These are phyloP conservation scores for Emydura subglobosa DNA, from an alignment of 2,113 vertebrate species.

Conservation along the genomic window DNA sequence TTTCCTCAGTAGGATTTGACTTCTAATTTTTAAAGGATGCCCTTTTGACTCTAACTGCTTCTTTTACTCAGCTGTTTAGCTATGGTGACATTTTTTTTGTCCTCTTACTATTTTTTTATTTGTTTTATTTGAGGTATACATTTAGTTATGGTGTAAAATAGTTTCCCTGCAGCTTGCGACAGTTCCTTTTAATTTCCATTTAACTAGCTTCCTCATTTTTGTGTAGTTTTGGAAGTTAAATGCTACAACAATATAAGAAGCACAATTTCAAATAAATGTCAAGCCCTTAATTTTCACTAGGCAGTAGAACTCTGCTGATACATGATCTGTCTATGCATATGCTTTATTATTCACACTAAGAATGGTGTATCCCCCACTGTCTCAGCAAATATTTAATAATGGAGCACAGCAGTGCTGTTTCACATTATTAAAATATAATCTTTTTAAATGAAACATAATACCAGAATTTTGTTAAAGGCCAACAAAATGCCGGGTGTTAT, in stretches of 20 bases:
- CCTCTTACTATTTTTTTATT: neutral
- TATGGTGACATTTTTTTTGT: neutral
- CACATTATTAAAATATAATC: neutral
- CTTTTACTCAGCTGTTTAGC: neutral
- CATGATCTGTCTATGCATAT: neutral
- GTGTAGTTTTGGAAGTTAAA: neutral
- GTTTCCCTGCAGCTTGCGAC: neutral
- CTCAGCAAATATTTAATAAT: slow-evolving; percentile 28
- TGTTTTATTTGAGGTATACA: neutral
- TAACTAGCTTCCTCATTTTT: neutral
- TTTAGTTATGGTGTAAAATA: neutral
- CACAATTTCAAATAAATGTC: neutral
- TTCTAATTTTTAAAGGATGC: neutral
- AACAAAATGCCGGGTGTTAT: neutral
- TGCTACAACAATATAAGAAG: neutral
- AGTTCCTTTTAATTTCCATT: neutral
- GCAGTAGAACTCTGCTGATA: neutral
- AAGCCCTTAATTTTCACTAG: neutral
- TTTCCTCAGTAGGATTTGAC: neutral
- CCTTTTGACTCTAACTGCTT: neutral
- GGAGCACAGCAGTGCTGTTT: neutral
- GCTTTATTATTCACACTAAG: neutral
- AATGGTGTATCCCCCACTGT: neutral
- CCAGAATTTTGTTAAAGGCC: neutral
- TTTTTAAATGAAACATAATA: slow-evolving; percentile 40